Percentiles rank a stretch among this genome's conserved stretches.
Evolutionary conservation across 2,113 vertebrate species (phyloP).

Genomic region (Crotalus horridus): DNA sequence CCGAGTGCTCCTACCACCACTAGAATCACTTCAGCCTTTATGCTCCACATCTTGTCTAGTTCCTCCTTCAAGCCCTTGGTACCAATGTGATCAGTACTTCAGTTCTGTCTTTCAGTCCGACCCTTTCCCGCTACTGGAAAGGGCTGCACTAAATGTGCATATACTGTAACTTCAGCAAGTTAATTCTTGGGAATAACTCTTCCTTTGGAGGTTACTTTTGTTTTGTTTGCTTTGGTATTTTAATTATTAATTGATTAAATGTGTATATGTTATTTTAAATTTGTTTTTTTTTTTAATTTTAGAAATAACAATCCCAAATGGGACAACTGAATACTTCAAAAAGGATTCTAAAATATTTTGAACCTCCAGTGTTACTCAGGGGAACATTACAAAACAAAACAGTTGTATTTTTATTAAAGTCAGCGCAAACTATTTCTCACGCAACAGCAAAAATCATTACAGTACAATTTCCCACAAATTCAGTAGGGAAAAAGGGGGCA

Average conservation of each 20-base stretch:
- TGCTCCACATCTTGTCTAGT: neutral
- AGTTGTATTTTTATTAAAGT: neutral
- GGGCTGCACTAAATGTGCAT: neutral
- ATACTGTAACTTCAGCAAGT: neutral
- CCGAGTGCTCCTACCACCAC: neutral
- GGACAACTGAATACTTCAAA: neutral
- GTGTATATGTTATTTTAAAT: neutral
- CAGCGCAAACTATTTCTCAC: neutral
- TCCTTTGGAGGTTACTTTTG: neutral
- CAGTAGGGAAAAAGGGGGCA: neutral
- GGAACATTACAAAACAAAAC: neutral
- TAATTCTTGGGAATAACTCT: neutral
- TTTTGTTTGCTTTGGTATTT: neutral
- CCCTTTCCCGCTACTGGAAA: neutral
- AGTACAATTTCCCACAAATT: neutral
- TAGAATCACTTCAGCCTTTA: neutral
- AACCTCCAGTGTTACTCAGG: neutral
- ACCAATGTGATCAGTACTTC: neutral
- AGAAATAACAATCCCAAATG: neutral
- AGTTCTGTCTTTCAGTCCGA: neutral
- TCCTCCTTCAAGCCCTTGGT: neutral
- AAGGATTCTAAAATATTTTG: neutral
- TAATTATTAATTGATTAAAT: neutral
- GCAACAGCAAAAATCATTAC: neutral
- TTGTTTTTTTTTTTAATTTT: neutral